Evolutionary conservation across 2,113 vertebrate genomes (phyloP), one percentile per base, ranked within the genome.

Genomic region (Loxodonta africana): DNA sequence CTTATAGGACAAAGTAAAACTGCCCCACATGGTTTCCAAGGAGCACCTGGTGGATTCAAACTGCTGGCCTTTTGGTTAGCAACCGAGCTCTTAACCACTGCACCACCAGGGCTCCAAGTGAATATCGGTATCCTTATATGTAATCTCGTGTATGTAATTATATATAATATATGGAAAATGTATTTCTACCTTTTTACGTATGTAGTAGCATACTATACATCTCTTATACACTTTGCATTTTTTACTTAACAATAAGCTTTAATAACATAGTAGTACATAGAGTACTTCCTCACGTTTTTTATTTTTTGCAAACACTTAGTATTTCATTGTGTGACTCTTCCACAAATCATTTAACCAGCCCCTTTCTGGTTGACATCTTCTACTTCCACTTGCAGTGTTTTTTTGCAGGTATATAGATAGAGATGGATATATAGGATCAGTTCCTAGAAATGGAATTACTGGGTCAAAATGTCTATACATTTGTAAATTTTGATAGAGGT

Each of bases 401-500:
- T 8, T 89, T 90, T 94, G 46, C 12, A 46, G 5, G 8, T 63
- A 63, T 25, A 48, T 48, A 7, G 48, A 48, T 6, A 65, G 88
- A 41, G 53, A 12, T 57, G 53, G 53, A 57, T 10, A 65, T 73
- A 65, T 53, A 41, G 63, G 48, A 76, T 80, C 20, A 73, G 18
- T 88, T 97, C 60, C 60, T 57, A 88, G 86, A 71, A 88, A 57
- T 94, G 71, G 48, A 90, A 81, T 80, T 96, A 77, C 92, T 87
- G 86, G 53, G 44, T 94, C 81, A 95, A 83, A 92, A 82, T 91
- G 30, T 78, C 9, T 78, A 62, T 2, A 65, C 9, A 46, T 85
- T 91, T 88, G 28, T 60, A 84, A 80, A 85, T 81, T 94, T 97
- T 82, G 76, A 30, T 73, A 48, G 60, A 18, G 51, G 33, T 83